A percentile compares a stretch with the other conserved stretches of the same genome.
Conservation (phyloP, 2,113 vertebrate genomes). For the Edolisoma coerulescens region DNA sequence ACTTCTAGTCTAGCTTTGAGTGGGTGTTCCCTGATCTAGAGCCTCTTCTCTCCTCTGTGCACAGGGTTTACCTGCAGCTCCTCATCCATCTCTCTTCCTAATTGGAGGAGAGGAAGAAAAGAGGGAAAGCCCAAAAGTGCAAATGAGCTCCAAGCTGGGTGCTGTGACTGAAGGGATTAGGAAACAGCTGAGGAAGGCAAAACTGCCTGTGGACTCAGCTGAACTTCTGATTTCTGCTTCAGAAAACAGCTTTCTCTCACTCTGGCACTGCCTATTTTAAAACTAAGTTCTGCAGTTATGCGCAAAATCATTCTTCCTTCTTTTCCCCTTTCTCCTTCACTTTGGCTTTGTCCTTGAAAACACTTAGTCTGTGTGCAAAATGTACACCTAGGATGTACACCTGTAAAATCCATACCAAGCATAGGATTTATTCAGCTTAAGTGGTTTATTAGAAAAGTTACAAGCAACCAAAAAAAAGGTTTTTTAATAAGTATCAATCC, state of each 20-base stretch:
- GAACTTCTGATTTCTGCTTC: slow-evolving; percentile 8
- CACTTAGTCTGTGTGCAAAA: neutral
- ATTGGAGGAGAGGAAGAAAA: neutral
- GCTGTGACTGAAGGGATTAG: neutral
- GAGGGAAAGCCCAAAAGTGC: neutral
- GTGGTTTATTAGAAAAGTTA: neutral
- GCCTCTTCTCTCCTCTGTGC: neutral
- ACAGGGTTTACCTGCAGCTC: neutral
- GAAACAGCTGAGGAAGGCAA: neutral
- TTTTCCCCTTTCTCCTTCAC: neutral
- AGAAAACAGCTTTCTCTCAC: neutral
- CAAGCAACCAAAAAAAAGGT: neutral
- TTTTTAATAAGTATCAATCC: neutral
- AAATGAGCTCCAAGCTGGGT: neutral
- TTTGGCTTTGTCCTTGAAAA: neutral
- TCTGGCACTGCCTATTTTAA: neutral
- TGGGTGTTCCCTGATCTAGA: neutral
- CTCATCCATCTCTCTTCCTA: neutral
- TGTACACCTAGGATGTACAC: neutral
- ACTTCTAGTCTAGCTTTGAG: neutral
- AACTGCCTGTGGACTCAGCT: neutral
- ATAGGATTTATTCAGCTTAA: neutral
- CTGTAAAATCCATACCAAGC: neutral
- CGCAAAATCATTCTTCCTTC: neutral
- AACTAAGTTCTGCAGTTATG: neutral